Percentiles rank a stretch among this genome's conserved stretches.
Evolutionary conservation across 2,113 vertebrate species (phyloP).

Genomic region (Micronycteris hirsuta): DNA sequence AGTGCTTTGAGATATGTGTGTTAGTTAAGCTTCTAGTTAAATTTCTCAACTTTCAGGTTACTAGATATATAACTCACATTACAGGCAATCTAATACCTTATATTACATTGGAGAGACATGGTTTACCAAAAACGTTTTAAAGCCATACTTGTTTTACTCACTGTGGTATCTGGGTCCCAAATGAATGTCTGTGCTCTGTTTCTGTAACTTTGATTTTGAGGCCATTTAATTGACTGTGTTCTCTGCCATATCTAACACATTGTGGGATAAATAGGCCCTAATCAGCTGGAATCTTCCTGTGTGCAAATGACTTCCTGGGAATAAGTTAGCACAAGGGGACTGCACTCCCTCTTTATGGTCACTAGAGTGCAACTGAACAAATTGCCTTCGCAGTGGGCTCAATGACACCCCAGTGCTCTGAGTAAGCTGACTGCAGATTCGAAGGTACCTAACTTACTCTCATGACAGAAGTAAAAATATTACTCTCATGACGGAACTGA

Average conservation of each 20-base stretch:
- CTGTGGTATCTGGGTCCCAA: neutral
- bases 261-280: slow-evolving; percentile 43
- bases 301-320: slow-evolving; percentile 54
- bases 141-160: neutral
- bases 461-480: neutral
- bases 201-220: slow-evolving; percentile 23
- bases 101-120: neutral
- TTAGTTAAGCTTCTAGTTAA: slow-evolving; percentile 22
- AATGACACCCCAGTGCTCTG: neutral
- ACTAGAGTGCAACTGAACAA: slow-evolving; percentile 49
- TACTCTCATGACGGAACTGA: neutral
- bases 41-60: slow-evolving; percentile 35
- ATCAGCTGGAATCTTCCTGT: slow-evolving; percentile 29
- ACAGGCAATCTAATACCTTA: neutral
- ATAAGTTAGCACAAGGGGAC: slow-evolving; percentile 35
- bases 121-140: neutral
- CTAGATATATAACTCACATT: neutral
- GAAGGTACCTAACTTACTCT: neutral
- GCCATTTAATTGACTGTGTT: neutral
- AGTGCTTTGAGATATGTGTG: slow-evolving; percentile 23
- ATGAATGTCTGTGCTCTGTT: neutral
- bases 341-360: neutral
- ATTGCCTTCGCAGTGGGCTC: slow-evolving; percentile 2
- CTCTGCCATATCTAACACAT: neutral
- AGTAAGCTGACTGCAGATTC: slow-evolving; percentile 45